Evolutionary conservation across 2,113 vertebrate genomes (phyloP), one percentile per base, ranked within the genome.

Genomic region (Romanogobio albipinnatus): DNA sequence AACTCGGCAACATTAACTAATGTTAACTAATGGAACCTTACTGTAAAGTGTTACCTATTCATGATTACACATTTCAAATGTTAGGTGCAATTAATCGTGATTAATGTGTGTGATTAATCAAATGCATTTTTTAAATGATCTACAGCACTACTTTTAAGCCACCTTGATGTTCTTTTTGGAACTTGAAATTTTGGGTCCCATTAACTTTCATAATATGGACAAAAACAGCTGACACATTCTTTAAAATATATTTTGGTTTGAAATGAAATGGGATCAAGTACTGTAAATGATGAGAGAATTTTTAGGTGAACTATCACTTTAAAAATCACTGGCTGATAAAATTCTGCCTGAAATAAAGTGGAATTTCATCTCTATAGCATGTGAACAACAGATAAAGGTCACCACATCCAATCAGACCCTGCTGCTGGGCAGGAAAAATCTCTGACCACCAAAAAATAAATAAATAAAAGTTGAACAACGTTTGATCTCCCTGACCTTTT

Each of bases 401-500:
- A 71, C 76, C 1, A 43, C 33, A 6, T 75, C 45, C 56, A 85
- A 71, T 85, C 84, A 79, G 59, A 58, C 62, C 17, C 45, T 13
- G 75, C 39, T 68, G 62, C 45, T 66, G 39, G n/a, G 62, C 24
- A 4, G 47, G 4, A 47, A 78, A 66, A 43, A 47, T 68, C 24
- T 56, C 47, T 39, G 53, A 81, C 8, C 29, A 77, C 36, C 56
- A 15, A 29, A 80, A 80, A 80, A 77, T 7, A 19, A 22, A 19
- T 19, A 22, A 56, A 8, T 22, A 8, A 56, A 19, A 22, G 17
- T 19, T 4, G 5, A 58, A 36, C 51, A 56, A 61, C 10, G 77
- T 79, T 79, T 68, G 45, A n/a, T 66, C 43, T 68, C 5, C 26
- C 79, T 68, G 62, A 66, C 43, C 26, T 66, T 81, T 81, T 29